Base-by-base conservation (phyloP, 2,888 invertebrate species). In the Lathronympha strigana region DNA sequence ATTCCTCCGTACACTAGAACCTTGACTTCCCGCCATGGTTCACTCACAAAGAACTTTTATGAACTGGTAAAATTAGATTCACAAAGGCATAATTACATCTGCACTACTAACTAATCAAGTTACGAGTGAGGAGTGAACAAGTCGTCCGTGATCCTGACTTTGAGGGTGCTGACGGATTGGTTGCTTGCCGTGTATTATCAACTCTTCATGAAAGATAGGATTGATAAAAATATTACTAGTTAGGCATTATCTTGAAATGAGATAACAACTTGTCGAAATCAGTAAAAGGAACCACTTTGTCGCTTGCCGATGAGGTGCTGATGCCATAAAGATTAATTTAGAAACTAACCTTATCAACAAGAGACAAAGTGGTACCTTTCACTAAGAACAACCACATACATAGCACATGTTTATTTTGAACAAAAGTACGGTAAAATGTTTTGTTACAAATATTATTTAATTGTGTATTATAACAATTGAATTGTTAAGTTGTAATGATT, bases 201-300 rank as follows among this genome's bases (percentile, higher is more conserved):
- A 78, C 75, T 79, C 78, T 74, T 73, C 74, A 73, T 70, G 63
- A 62, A 70, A 78, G 84, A 88, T 86, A 87, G 80, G 74, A 68
- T 71, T 72, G 85, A 86, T 85, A 86, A 80, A 76, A 75, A 49
- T 31, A n/a, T 54, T 49, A 31, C 47, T 15, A 45, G 36, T 58
- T 13, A 57, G 50, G 38, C 55, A 66, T 51, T 61, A 57, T 50
- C 61, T 19, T 33, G 43, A 61, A 33, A 38, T 47, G 53, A 25
- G 67, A 60, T 66, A 61, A 54, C 60, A 36, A n/a, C 38, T 2
- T 45, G 33, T 23, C 40, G 45, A 38, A 19, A 66, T 17, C n/a
- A n/a, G n/a, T n/a, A n/a, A n/a, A n/a, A n/a, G n/a, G n/a, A n/a
- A n/a, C n/a, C n/a, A n/a, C n/a, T n/a, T n/a, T n/a, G n/a, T n/a